Base-by-base conservation (phyloP, 2,888 invertebrate genomes). In the Yponomeuta cagnagella region DNA sequence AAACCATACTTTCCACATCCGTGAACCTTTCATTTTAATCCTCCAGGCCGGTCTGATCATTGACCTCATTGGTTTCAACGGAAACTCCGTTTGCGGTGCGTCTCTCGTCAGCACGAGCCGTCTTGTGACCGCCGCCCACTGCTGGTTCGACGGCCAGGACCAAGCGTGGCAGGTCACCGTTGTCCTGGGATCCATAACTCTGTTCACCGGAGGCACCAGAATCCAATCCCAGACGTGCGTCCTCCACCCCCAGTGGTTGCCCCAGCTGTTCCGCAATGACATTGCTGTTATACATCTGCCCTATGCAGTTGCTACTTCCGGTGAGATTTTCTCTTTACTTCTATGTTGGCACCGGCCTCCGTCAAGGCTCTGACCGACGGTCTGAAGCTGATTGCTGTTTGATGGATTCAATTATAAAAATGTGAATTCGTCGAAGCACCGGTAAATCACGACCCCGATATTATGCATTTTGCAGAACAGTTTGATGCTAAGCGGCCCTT, bases 71-170 rank as follows among this genome's bases (percentile, higher is more conserved):
- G 78, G 77, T 23, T 65, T 74, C 0, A 70, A 66, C 30, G 79
- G 78, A 15, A 76, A 75, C 2, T 83, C 81, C 48, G 73, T 87
- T 0, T 87, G 88, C 68, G 87, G 88, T 2, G 86, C 79, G 65
- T 80, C 84, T 3, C 75, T 88, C 0, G 37, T 87, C 63, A 79
- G 73, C 33, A 4, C 71, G 2, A 75, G 74, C 70, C 77, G 81
- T 10, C 75, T 85, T 1, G 48, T 83, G 12, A 86, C 86, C 0
- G 87, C 87, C 52, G 87, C 87, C n/a, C 87, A 87, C 73, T 87
- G 87, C 75, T 88, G 87, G 87, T 79, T 72, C 63, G 88, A 88
- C 69, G 88, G 88, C n/a, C 0, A 33, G 0, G 75, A 82, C 74
- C 33, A 63, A 10, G 70, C 70, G 1, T 79, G 79, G 77, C 74